These are phyloP conservation scores for Philotrypesis tridentata DNA, from an alignment of 1,140 invertebrate genomes.

Conservation along the genomic window DNA sequence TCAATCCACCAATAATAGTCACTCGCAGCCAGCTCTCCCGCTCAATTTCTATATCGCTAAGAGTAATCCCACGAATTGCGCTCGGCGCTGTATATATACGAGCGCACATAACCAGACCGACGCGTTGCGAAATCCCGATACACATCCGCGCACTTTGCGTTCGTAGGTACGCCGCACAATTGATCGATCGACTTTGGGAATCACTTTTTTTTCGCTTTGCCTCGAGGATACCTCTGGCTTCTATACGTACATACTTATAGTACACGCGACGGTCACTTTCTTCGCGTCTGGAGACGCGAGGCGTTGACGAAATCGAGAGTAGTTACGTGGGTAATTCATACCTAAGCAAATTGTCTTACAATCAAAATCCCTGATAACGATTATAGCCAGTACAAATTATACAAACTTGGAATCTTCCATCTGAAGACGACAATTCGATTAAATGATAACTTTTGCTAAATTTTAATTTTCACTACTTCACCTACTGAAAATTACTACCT, in stretches of 20 bases:
- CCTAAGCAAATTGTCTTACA: too few relatives aligned
- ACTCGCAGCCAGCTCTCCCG: background rate
- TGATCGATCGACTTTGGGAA: background rate
- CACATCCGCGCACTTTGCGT: background rate
- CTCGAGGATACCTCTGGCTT: background rate
- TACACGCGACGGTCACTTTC: slow-evolving; percentile 1
- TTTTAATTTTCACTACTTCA: too few relatives aligned
- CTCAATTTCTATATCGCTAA: background rate
- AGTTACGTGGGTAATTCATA: too few relatives aligned
- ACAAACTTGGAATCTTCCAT: too few relatives aligned
- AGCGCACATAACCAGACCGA: background rate
- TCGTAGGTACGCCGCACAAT: background rate
- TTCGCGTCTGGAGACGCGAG: background rate
- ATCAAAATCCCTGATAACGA: too few relatives aligned
- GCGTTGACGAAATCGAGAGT: slow-evolving; percentile 13
- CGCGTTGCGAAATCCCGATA: background rate
- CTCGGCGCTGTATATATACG: too few relatives aligned
- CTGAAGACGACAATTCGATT: too few relatives aligned
- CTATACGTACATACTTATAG: too few relatives aligned
- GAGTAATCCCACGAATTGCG: background rate
- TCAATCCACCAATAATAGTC: background rate
- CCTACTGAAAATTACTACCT: too few relatives aligned
- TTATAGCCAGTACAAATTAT: too few relatives aligned
- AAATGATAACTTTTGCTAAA: too few relatives aligned
- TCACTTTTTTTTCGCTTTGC: background rate